These are phyloP conservation scores for Acrobasis suavella DNA, from an alignment of 2,888 invertebrate species.

Conservation along the genomic window DNA sequence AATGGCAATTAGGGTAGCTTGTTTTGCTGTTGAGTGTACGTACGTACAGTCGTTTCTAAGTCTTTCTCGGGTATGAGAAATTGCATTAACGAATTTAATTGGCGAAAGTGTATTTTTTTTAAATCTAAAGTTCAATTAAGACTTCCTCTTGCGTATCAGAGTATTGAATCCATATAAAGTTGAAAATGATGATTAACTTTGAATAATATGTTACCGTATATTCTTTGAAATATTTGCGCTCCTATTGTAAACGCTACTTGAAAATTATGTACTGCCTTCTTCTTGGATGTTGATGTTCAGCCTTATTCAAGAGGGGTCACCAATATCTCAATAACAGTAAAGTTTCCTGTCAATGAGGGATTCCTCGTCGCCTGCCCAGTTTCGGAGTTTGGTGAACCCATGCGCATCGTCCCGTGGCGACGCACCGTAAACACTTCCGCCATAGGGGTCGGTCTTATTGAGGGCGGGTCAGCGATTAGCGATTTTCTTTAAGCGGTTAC, in stretches of 20 bases:
- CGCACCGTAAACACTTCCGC: constrained; percentile 31
- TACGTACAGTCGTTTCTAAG: constrained; percentile 2
- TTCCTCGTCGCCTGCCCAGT: constrained; percentile 3
- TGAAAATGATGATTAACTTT: no score
- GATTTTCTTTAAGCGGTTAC: no score
- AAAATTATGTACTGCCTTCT: no score
- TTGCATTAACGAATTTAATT: constrained; percentile 13
- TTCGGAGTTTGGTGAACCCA: constrained; percentile 40
- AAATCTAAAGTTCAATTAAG: constrained; percentile 3
- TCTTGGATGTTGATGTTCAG: no score
- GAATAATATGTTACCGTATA: no score
- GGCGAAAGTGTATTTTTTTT: constrained; percentile 13
- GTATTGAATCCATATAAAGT: neutral
- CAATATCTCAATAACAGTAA: constrained; percentile 3
- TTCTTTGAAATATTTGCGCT: no score
- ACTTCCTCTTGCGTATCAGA: neutral
- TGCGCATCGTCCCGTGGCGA: constrained; percentile 50
- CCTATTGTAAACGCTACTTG: no score
- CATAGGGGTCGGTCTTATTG: neutral
- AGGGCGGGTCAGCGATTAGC: neutral
- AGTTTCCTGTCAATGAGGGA: constrained; percentile 7
- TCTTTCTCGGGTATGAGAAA: constrained; percentile 10
- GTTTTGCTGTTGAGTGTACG: no score
- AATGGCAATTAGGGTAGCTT: no score
- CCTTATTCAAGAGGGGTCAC: neutral